Conservation (phyloP, 2,888 invertebrate genomes). For the Eristalis tenax region DNA sequence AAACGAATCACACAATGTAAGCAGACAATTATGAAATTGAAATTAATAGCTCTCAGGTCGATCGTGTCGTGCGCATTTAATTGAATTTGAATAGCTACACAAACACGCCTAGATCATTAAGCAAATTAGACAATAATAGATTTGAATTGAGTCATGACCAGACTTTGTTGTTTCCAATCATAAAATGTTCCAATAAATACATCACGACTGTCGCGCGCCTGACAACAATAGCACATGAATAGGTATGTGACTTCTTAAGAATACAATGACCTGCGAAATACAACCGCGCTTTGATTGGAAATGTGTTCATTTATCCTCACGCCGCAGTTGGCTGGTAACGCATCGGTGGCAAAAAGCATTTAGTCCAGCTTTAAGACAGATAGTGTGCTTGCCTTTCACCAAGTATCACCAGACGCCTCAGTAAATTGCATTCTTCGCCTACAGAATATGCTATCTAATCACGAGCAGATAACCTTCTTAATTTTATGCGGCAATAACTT, state of each 20-base stretch:
- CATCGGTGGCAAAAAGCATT: background rate
- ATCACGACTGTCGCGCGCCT: background rate
- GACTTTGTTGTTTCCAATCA: background rate
- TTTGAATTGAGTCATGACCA: constrained; percentile 4
- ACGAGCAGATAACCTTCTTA: constrained; percentile 51
- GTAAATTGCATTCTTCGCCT: background rate
- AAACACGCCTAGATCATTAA: background rate
- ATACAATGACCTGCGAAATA: background rate
- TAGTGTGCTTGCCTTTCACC: background rate
- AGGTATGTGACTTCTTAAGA: too few species aligned
- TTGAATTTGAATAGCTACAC: background rate
- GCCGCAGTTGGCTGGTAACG: background rate
- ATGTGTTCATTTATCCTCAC: background rate
- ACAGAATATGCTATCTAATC: constrained; percentile 31
- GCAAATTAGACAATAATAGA: background rate
- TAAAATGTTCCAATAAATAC: background rate
- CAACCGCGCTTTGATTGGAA: too few species aligned
- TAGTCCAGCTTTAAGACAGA: background rate
- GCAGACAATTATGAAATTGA: background rate
- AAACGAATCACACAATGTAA: background rate
- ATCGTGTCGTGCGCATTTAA: background rate
- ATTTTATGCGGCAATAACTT: constrained; percentile 41
- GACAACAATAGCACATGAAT: background rate
- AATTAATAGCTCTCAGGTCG: background rate
- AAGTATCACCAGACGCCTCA: background rate